Conservation (phyloP, 2,888 invertebrate species). For the Apodemia duryi region DNA sequence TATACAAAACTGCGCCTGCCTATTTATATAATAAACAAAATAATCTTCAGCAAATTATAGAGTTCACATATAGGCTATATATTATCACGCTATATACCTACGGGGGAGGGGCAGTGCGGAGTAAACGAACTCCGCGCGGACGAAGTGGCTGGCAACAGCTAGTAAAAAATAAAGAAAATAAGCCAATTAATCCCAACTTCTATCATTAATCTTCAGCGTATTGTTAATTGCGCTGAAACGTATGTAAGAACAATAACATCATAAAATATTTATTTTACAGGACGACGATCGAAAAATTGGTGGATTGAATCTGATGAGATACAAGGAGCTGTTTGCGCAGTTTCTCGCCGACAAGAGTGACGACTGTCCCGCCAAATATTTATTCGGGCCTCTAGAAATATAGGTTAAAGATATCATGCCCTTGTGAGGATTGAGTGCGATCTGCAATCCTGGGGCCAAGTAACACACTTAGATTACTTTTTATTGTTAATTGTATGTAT, state of each 20-base stretch:
- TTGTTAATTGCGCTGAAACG: background rate
- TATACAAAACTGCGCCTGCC: too few relatives aligned
- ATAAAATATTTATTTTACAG: conserved; percentile 56
- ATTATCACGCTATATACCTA: too few relatives aligned
- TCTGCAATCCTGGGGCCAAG: background rate
- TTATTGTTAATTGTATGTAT: background rate
- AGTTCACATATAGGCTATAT: too few relatives aligned
- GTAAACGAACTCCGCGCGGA: too few relatives aligned
- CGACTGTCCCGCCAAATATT: conserved; percentile 84
- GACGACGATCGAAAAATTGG: conserved; percentile 90
- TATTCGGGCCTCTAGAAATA: conserved; percentile 86
- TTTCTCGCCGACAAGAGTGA: conserved; percentile 89
- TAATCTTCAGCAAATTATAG: too few relatives aligned
- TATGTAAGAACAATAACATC: background rate
- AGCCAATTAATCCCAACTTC: too few relatives aligned
- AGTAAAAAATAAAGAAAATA: too few relatives aligned
- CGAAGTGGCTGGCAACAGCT: too few relatives aligned
- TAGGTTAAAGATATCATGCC: conserved; percentile 35
- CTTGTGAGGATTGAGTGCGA: background rate
- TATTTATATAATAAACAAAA: too few relatives aligned
- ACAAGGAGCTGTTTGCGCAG: conserved; percentile 90
- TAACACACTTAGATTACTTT: background rate
- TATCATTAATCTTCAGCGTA: too few relatives aligned
- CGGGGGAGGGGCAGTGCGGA: too few relatives aligned
- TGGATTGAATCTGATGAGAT: conserved; percentile 86